A percentile compares a stretch with the other conserved stretches of the same genome.
Conservation (phyloP, 2,113 vertebrate species). For the Chaetorhynchus papuensis region DNA sequence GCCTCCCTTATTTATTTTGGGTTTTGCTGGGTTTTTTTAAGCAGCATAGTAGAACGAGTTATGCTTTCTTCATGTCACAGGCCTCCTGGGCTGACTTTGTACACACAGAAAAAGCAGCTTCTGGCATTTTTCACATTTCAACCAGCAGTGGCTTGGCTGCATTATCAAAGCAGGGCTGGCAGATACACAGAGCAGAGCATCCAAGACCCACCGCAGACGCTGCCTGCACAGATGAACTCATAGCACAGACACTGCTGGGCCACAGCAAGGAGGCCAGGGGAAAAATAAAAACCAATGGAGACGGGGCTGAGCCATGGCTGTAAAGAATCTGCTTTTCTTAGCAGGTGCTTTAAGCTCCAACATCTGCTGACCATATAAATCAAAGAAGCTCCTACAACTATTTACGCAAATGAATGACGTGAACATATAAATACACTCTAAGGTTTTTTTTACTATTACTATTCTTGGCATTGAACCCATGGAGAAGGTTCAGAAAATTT, state of each 20-base stretch:
- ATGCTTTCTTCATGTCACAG: conserved; percentile 24
- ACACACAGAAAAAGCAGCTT: conserved; percentile 58
- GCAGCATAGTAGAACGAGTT: neutral
- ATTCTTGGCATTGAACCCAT: conserved; percentile 37
- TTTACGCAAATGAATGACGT: conserved; percentile 65
- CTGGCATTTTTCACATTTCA: conserved; percentile 71
- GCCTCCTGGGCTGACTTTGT: conserved; percentile 40
- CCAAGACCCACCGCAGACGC: conserved; percentile 75
- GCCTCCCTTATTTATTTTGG: conserved; percentile 5
- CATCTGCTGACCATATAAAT: conserved; percentile 80
- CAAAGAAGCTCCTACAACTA: conserved; percentile 63
- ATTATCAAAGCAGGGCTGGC: conserved; percentile 71
- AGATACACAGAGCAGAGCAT: conserved; percentile 47
- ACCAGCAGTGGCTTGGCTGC: conserved; percentile 73
- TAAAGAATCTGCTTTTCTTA: conserved; percentile 78
- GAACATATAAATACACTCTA: conserved; percentile 62
- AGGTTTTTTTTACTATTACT: conserved; percentile 46
- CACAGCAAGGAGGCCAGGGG: conserved; percentile 68
- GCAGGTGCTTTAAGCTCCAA: conserved; percentile 73
- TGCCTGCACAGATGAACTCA: conserved; percentile 68
- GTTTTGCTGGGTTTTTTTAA: neutral
- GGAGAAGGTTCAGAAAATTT: neutral
- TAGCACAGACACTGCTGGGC: conserved; percentile 57
- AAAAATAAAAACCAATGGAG: conserved; percentile 69
- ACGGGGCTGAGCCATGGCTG: conserved; percentile 9